phyloP scores from a whole-genome alignment of 2,113 vertebrate species.

The Microcebus murinus region DNA sequence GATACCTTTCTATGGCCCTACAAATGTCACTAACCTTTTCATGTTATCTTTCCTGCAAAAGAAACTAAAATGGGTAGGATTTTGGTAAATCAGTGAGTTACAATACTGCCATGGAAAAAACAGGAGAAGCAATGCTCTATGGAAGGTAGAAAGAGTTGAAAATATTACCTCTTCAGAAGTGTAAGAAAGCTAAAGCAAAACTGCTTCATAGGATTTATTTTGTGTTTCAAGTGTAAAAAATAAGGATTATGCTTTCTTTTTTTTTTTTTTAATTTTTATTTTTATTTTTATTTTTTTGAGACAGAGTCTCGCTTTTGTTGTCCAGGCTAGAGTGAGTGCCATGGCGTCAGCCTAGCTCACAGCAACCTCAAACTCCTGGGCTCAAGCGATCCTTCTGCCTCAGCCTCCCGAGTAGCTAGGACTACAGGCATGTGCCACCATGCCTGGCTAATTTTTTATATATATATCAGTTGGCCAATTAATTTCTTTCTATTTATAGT shows the following conservation, averaged over 20 bases:
- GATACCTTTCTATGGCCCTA: not conserved
- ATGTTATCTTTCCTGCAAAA: slow-evolving; percentile 19
- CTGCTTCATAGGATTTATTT: not conserved
- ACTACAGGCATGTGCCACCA: too few species aligned
- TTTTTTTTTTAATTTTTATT: too few species aligned
- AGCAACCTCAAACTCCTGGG: too few species aligned
- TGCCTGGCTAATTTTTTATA: too few species aligned
- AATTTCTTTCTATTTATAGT: too few species aligned
- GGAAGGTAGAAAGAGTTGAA: not conserved
- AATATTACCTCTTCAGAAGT: not conserved
- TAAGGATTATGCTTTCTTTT: slow-evolving; percentile 16
- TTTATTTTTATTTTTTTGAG: too few species aligned
- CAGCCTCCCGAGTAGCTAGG: too few species aligned
- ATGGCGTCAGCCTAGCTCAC: too few species aligned
- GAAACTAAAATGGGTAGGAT: slow-evolving; percentile 27
- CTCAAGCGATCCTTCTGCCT: too few species aligned
- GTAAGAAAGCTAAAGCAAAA: not conserved
- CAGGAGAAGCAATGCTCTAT: not conserved
- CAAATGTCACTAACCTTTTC: not conserved
- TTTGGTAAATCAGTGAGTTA: not conserved
- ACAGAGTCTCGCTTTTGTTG: too few species aligned
- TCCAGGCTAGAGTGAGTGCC: too few species aligned
- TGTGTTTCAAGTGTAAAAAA: slow-evolving; percentile 26
- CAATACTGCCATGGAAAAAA: not conserved
- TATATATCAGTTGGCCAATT: too few species aligned